Evolutionary conservation across 2,797 vertebrate species (phyloP), one percentile per base, ranked within the genome.

Genomic region (Enoplosus armatus): DNA sequence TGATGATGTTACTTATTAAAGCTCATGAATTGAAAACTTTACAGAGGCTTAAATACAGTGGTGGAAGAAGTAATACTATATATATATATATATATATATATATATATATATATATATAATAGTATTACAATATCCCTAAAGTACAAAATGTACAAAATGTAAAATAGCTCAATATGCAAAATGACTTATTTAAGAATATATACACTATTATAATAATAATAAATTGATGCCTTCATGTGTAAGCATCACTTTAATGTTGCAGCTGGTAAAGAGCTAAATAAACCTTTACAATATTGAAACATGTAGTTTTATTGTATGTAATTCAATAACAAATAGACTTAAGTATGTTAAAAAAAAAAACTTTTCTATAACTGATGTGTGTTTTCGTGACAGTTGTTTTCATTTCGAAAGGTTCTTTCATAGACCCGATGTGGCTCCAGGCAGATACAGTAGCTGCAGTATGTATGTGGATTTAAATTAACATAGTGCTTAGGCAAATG

Each of bases 311-410:
- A 24, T 58, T 58, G 5, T n/a, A 12, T 35, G 5, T n/a, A 45
- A 35, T 12, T 26, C 10, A 26, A 48, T 37, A 35, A 29, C 8
- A 58, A 12, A 71, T n/a, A n/a, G 8, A 48, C 0, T 3, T 45
- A 22, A 6, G 51, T 45, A 26, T 55, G 10, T 14, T 55, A 15
- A 54, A 45, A 63, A 54, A 45, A 63, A 3, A 1, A 27, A 6
- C 12, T 6, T n/a, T 29, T 37, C 35, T n/a, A 8, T 31, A 5
- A 53, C n/a, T 37, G 48, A 15, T 54, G 2, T 37, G 8, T 39
- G 26, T 53, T 68, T 53, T 33, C 5, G n/a, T n/a, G n/a, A n/a
- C n/a, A n/a, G n/a, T n/a, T n/a, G 12, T 39, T 61, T 72, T 29
- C 6, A n/a, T 56, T 45, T 11, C 15, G 0, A 60, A 31, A 33